Base-by-base conservation (phyloP, 2,888 invertebrate species). In the Rotaria sp. region DNA sequence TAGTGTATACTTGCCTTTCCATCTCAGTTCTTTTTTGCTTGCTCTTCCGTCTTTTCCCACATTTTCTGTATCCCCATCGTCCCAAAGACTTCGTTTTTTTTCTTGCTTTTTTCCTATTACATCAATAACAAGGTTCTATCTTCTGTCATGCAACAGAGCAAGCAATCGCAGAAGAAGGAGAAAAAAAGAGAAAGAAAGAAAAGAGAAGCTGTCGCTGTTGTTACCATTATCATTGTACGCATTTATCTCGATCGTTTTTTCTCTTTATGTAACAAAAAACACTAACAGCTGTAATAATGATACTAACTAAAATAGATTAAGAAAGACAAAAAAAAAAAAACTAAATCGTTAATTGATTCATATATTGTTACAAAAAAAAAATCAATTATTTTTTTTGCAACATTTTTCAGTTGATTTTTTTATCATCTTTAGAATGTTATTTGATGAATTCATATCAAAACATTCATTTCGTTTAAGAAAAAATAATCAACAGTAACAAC, bases 391-490 rank as follows among this genome's bases (percentile, higher is more conserved):
- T 24, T 7, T 24, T 52, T 52, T 8, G 4, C 52, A 52, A 52
- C 24, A 52, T 24, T 52, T 52, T 50, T 50, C 50, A 13, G 15
- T 50, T 18, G 18, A 18, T 50, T 18, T 18, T 55, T 24, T 26
- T 10, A 55, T 55, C 26, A 1, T 26, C 10, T 55, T 67, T 21
- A 87, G 87, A 26, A 86, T 24, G 41, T 86, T 84, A 30, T 38
- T 74, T 10, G 87, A 5, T 45, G 87, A 87, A 55, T 87, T 87
- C 30, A 30, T 41, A n/a, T 52, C 35, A 10, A 87, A 87, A 38
- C 85, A 87, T 15, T 85, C 85, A 50, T 84, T 57, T 26, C 87
- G 87, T 74, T 48, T 87, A 38, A 87, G 35, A 24, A 35, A 67
- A 87, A 85, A 38, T 84, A 59, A 15, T 41, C 24, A 41, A 5